Evolutionary conservation across 2,113 vertebrate species (phyloP).

Genomic region (Nansenia antarctica): DNA sequence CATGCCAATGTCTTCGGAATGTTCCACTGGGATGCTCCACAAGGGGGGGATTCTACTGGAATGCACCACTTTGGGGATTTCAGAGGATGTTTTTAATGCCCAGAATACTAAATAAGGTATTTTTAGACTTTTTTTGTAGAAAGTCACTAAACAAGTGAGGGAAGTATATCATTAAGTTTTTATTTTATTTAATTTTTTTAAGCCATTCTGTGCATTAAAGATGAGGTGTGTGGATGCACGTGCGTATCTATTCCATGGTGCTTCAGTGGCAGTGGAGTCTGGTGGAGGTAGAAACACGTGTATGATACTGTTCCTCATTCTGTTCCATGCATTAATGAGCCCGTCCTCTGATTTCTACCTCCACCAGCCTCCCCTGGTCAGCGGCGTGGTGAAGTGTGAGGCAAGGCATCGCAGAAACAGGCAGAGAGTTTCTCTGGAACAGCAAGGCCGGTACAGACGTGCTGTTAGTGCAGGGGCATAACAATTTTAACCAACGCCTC

Average conservation of each 20-base stretch:
- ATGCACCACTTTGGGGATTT: not conserved
- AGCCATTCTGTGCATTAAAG: slow-evolving; percentile 41
- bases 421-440: slow-evolving; percentile 33
- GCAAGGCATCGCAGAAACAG: slow-evolving; percentile 40
- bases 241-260: not conserved
- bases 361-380: too few relatives aligned
- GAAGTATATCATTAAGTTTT: not conserved
- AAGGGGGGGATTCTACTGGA: not conserved
- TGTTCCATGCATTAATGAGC: too few relatives aligned
- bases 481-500: slow-evolving; percentile 2
- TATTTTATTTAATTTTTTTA: not conserved
- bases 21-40: not conserved
- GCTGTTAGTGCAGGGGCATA: slow-evolving; percentile 7
- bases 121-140: too few relatives aligned
- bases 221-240: not conserved
- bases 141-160: not conserved
- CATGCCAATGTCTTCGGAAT: slow-evolving; percentile 4
- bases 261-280: too few relatives aligned
- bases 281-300: not conserved
- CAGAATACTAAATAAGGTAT: slow-evolving; percentile 20
- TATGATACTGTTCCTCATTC: too few relatives aligned
- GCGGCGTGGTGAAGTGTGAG: slow-evolving; percentile 22
- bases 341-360: too few relatives aligned
- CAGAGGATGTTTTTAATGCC: slow-evolving; percentile 31
- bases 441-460: slow-evolving; percentile 23